Conservation (phyloP, 2,797 vertebrate species). For the Echeneis naucrates region DNA sequence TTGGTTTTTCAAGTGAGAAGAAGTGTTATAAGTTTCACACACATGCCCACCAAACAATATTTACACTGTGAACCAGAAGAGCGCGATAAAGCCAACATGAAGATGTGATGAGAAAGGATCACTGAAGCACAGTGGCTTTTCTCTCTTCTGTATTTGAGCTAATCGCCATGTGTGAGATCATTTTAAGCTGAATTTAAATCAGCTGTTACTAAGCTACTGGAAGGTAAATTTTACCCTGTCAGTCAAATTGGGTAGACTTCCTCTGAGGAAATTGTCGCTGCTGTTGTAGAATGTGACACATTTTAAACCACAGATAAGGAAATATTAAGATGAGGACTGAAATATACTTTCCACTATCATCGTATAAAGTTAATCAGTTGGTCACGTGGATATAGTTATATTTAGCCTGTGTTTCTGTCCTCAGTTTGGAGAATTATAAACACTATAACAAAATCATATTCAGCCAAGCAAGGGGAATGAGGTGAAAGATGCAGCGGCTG, state of each 20-base stretch:
- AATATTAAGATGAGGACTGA: constrained; percentile 4
- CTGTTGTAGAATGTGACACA: constrained; percentile 14
- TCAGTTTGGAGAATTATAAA: constrained; percentile 8
- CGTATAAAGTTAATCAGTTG: constrained; percentile 7
- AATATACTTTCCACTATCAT: not conserved
- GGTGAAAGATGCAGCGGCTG: constrained; percentile 22
- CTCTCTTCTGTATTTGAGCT: constrained; percentile 16
- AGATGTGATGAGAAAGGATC: constrained; percentile 22
- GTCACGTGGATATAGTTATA: constrained; percentile 4
- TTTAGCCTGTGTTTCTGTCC: constrained; percentile 9
- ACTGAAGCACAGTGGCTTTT: constrained; percentile 27
- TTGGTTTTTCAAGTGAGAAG: constrained; percentile 14
- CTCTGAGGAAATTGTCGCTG: constrained; percentile 26
- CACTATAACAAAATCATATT: not conserved
- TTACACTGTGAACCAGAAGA: not conserved
- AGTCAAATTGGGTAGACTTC: constrained; percentile 44
- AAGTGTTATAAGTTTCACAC: constrained; percentile 14
- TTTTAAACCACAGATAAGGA: constrained; percentile 4
- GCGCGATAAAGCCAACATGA: not conserved
- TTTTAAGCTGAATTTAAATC: constrained; percentile 55
- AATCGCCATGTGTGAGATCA: constrained; percentile 32
- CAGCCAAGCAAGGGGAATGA: constrained; percentile 14
- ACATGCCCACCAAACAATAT: not conserved
- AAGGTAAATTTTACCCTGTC: constrained; percentile 43
- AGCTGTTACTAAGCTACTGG: constrained; percentile 73